A percentile compares a stretch with the other conserved stretches of the same genome.
Evolutionary conservation across 2,797 vertebrate species (phyloP).

Genomic region (Bufotes viridis): DNA sequence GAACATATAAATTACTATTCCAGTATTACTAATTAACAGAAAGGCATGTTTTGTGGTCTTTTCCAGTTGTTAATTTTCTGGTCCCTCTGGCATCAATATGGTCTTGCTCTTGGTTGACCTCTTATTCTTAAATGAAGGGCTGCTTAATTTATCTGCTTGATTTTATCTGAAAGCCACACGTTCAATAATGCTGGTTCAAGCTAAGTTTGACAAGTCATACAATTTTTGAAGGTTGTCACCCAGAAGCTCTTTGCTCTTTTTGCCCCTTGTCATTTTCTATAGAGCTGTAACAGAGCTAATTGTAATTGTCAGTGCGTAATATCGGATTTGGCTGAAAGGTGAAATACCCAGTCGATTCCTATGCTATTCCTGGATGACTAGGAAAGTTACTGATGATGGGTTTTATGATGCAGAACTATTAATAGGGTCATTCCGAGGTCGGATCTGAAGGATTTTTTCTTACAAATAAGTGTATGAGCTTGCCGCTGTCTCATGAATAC

Average conservation of each 20-base stretch:
- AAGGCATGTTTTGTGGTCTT: too few species aligned
- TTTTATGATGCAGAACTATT: constrained; percentile 36
- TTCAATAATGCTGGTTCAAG: not conserved
- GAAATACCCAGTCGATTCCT: constrained; percentile 29
- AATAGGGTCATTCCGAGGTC: constrained; percentile 9
- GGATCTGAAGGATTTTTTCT: not conserved
- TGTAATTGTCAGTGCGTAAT: constrained; percentile 35
- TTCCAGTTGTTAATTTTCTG: too few species aligned
- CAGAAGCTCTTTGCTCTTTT: constrained; percentile 11
- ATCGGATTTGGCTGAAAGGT: constrained; percentile 38
- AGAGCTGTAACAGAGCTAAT: constrained; percentile 13
- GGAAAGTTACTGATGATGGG: constrained; percentile 30
- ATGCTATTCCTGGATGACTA: constrained; percentile 11
- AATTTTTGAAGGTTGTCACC: constrained; percentile 10
- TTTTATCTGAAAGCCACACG: not conserved
- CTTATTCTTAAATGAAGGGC: not conserved
- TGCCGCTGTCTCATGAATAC: constrained; percentile 20
- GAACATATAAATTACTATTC: too few species aligned
- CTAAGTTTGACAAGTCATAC: not conserved
- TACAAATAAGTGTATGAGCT: not conserved
- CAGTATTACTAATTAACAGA: too few species aligned
- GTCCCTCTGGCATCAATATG: not conserved
- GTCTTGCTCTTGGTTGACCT: not conserved
- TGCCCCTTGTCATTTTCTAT: constrained; percentile 1
- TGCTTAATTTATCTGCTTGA: not conserved